Percentiles rank a stretch among this genome's conserved stretches.
Evolutionary conservation across 2,888 invertebrate genomes (phyloP).

Genomic region (Ecliptopera silaceata): DNA sequence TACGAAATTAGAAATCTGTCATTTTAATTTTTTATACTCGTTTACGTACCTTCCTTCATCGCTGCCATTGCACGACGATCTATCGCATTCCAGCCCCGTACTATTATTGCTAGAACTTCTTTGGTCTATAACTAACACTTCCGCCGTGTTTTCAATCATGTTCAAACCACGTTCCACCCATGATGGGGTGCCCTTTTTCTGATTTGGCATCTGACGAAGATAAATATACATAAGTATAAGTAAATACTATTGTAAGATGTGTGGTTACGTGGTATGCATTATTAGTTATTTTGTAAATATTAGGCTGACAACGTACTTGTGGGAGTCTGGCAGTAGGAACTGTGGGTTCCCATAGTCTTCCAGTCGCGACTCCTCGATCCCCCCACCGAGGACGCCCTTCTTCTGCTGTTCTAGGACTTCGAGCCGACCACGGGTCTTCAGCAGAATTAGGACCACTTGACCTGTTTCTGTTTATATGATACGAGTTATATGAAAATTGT

Average conservation of each 20-base stretch:
- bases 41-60: slow-evolving; percentile 70
- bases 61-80: slow-evolving; percentile 74
- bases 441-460: slow-evolving; percentile 55
- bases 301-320: slow-evolving; percentile 53
- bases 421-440: slow-evolving; percentile 67
- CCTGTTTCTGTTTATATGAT: slow-evolving; percentile 42
- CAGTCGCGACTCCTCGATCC: slow-evolving; percentile 86
- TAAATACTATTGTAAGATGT: slow-evolving; percentile 1
- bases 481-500: neutral
- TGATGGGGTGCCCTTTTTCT: slow-evolving; percentile 78
- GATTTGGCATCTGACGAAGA: slow-evolving; percentile 72
- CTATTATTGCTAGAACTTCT: slow-evolving; percentile 70
- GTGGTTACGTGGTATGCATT: too few species aligned
- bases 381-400: slow-evolving; percentile 89
- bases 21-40: neutral
- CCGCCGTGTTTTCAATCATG: slow-evolving; percentile 76
- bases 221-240: too few species aligned
- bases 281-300: neutral
- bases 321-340: slow-evolving; percentile 76
- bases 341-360: slow-evolving; percentile 86
- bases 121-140: slow-evolving; percentile 84
- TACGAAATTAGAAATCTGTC: neutral
- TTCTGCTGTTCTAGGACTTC: slow-evolving; percentile 68
- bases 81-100: slow-evolving; percentile 72
- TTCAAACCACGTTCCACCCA: slow-evolving; percentile 84